Percentiles rank a stretch among this genome's conserved stretches.
These are phyloP conservation scores for Eclectus roratus DNA, from an alignment of 2,113 vertebrate species.

Conservation along the genomic window DNA sequence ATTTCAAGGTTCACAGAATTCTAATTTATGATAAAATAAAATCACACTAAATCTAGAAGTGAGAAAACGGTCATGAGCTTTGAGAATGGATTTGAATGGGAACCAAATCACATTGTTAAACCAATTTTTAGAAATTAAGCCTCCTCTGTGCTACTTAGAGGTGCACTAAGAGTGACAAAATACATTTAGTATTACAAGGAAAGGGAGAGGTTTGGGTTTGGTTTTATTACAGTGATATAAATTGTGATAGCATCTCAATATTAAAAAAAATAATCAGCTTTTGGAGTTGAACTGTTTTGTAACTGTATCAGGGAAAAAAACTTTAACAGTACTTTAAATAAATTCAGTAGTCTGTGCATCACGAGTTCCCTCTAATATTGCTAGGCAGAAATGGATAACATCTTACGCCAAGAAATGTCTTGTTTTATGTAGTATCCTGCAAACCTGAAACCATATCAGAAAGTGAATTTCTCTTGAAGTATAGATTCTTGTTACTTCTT, in stretches of 20 bases:
- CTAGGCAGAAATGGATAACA: not conserved
- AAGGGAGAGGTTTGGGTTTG: not conserved
- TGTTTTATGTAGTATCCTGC: not conserved
- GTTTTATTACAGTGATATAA: not conserved
- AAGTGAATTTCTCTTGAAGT: constrained; percentile 41
- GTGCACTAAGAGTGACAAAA: not conserved
- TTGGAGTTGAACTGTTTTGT: not conserved
- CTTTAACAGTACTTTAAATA: not conserved
- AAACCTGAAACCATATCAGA: constrained; percentile 37
- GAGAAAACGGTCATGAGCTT: not conserved
- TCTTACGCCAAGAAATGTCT: not conserved
- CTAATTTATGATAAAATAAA: constrained; percentile 24
- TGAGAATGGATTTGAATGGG: not conserved
- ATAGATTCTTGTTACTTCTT: constrained; percentile 64
- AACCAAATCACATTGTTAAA: not conserved
- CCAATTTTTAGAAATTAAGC: constrained; percentile 33
- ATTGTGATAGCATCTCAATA: not conserved
- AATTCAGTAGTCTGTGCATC: not conserved
- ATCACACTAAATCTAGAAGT: not conserved
- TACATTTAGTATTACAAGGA: not conserved
- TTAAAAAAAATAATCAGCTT: not conserved
- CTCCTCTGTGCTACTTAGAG: not conserved
- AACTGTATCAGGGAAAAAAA: not conserved
- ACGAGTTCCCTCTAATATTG: not conserved
- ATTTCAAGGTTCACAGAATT: constrained; percentile 4